Evolutionary conservation across 2,888 invertebrate genomes (phyloP), one percentile per base, ranked within the genome.

Genomic region (Andrena chrysosceles): DNA sequence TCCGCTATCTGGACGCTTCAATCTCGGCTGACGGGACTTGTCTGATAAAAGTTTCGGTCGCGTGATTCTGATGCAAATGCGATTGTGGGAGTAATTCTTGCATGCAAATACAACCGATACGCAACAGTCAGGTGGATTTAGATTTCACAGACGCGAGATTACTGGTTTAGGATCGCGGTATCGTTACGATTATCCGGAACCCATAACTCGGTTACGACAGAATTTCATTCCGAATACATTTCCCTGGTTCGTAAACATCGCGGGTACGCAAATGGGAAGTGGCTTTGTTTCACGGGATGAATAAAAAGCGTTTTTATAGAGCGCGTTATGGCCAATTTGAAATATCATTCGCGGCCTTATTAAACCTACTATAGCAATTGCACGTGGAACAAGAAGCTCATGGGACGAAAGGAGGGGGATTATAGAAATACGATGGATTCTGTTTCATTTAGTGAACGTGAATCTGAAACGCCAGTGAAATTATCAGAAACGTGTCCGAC

Each of bases 31-130:
- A 54, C 56, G 35, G 35, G 5, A 35, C 33, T 35, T 8, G 20
- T 5, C 1, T n/a, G 54, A 69, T 69, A 59, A 69, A 69, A 69
- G n/a, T 69, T 26, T 42, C 13, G 56, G 23, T 8, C 69, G 23
- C 56, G 56, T 35, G 69, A 56, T 59, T 69, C 26, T 35, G 56
- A 56, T 69, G 69, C 33, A 69, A 69, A 56, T 69, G 13, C 42
- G 42, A 42, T 42, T 42, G 16, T 7, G 16, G 3, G 56, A 56
- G 56, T 69, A 59, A 69, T 59, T 69, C n/a, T 13, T 35, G 23
- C 35, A 69, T 69, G 69, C 69, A 69, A 69, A 69, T 69, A 16
- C 35, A 2, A 69, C 56, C 69, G 69, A 69, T 69, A 56, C 35
- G 56, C 42, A 35, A 35, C 69, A 13, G 6, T 56, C 35, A n/a